These are phyloP conservation scores for Eurystomus gularis DNA, from an alignment of 2,113 vertebrate genomes.

Conservation along the genomic window DNA sequence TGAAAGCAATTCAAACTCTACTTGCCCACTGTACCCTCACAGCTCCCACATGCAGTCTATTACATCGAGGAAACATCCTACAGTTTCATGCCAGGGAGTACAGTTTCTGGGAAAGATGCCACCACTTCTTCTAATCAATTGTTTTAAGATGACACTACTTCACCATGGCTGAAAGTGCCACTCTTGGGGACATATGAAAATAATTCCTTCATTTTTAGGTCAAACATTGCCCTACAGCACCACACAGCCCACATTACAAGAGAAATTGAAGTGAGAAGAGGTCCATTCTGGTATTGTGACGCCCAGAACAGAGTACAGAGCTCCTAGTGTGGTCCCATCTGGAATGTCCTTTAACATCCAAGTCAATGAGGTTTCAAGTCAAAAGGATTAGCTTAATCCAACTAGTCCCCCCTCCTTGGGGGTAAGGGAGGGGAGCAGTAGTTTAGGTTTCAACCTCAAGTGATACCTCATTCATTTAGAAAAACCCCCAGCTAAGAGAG, in stretches of 20 bases:
- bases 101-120: slow-evolving; percentile 59
- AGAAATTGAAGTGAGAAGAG: neutral
- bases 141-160: slow-evolving; percentile 46
- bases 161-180: slow-evolving; percentile 39
- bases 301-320: slow-evolving; percentile 5
- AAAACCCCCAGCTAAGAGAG: neutral
- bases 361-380: neutral
- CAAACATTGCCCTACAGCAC: slow-evolving; percentile 51
- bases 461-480: slow-evolving; percentile 33
- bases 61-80: slow-evolving; percentile 23
- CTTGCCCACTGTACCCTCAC: neutral
- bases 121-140: slow-evolving; percentile 44
- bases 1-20: neutral
- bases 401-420: neutral
- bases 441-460: slow-evolving; percentile 41
- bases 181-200: slow-evolving; percentile 55
- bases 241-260: slow-evolving; percentile 20
- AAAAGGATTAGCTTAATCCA: slow-evolving; percentile 26
- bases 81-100: slow-evolving; percentile 31
- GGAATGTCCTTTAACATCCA: slow-evolving; percentile 35
- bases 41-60: slow-evolving; percentile 16
- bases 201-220: slow-evolving; percentile 57
- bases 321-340: slow-evolving; percentile 51
- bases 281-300: neutral
- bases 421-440: slow-evolving; percentile 23